These are phyloP conservation scores for Urosaurus nigricauda DNA, from an alignment of 2,797 vertebrate genomes.

Conservation along the genomic window DNA sequence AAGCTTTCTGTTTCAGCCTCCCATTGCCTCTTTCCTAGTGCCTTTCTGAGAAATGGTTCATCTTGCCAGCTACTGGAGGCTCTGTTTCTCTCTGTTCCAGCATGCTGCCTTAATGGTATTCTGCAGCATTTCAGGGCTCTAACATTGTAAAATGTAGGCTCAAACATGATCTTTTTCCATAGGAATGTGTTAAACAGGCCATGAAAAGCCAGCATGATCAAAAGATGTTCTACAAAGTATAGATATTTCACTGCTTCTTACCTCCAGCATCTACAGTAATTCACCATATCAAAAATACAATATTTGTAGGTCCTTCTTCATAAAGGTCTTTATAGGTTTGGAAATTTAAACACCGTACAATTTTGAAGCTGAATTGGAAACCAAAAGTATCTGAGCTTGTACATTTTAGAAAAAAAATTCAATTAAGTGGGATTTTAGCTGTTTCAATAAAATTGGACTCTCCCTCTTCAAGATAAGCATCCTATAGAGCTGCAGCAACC, in stretches of 20 bases:
- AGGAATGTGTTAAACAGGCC: conserved; percentile 75
- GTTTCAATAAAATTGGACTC: conserved; percentile 98
- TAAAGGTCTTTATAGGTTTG: conserved; percentile 86
- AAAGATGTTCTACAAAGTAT: conserved; percentile 72
- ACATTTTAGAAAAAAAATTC: conserved; percentile 96
- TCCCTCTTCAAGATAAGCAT: conserved; percentile 94
- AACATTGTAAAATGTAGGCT: conserved; percentile 58
- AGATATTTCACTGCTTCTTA: conserved; percentile 75
- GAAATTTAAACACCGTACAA: conserved; percentile 91
- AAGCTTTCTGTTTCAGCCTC: neutral
- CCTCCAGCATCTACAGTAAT: conserved; percentile 72
- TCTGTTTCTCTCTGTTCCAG: conserved; percentile 48
- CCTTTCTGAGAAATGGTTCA: conserved; percentile 38
- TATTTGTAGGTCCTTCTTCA: conserved; percentile 92
- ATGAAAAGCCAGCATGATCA: conserved; percentile 71
- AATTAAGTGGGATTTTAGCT: conserved; percentile 99
- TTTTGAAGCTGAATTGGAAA: conserved; percentile 94
- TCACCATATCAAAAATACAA: conserved; percentile 83
- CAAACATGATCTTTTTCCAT: conserved; percentile 65
- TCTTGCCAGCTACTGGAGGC: conserved; percentile 39
- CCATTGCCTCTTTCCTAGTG: no score
- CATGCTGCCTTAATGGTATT: conserved; percentile 64
- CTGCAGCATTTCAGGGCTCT: conserved; percentile 58
- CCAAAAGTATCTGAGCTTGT: conserved; percentile 95
- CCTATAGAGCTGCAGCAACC: conserved; percentile 82